A percentile compares a stretch with the other conserved stretches of the same genome.
phyloP scores from a whole-genome alignment of 2,797 vertebrate genomes.

The Meriones psammophilus region DNA sequence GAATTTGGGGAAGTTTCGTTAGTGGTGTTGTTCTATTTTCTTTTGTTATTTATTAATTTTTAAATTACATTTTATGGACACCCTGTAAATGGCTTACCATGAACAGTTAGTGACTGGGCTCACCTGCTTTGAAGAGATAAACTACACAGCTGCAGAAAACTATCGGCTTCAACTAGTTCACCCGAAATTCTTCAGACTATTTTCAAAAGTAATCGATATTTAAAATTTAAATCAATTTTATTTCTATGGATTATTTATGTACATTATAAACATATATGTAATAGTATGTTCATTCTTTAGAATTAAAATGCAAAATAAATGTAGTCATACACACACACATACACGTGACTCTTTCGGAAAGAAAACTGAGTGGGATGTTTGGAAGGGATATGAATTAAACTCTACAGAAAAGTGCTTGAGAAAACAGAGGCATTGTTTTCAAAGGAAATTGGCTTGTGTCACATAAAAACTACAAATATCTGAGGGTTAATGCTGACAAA shows the following conservation, averaged over 20 bases:
- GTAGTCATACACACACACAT: not conserved
- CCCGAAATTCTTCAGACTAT: not conserved
- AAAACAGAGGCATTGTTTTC: constrained; percentile 22
- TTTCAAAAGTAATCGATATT: not conserved
- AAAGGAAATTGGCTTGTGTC: constrained; percentile 34
- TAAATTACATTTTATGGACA: not conserved
- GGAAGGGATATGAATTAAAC: not conserved
- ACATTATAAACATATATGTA: constrained; percentile 33
- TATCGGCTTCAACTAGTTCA: not conserved
- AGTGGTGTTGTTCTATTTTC: not conserved
- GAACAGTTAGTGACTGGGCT: not conserved
- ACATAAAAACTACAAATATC: not conserved
- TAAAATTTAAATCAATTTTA: constrained; percentile 52
- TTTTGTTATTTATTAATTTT: not conserved
- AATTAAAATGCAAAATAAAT: not conserved
- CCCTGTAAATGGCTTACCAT: not conserved
- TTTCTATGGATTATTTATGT: constrained; percentile 45
- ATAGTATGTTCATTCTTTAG: not conserved
- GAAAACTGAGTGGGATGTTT: constrained; percentile 14
- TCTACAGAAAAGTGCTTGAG: not conserved
- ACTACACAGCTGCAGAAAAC: not conserved
- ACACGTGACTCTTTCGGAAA: constrained; percentile 7
- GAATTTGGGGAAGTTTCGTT: too few relatives aligned
- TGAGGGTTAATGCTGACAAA: not conserved
- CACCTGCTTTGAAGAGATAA: not conserved